These are phyloP conservation scores for Caenorhabditis becei DNA, from an alignment of 2,888 invertebrate species.

Conservation along the genomic window DNA sequence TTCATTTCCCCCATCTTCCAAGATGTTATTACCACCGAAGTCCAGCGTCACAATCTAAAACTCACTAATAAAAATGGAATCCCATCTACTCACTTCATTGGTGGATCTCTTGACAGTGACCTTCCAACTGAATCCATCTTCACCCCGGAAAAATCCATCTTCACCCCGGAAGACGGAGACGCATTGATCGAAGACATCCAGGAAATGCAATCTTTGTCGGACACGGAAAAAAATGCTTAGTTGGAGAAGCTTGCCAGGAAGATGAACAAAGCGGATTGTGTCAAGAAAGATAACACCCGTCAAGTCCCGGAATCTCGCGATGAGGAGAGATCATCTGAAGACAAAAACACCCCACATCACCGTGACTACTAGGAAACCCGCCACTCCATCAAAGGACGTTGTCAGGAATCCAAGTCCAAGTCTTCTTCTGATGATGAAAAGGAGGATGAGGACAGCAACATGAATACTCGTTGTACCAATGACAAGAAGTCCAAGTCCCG, in stretches of 20 bases:
- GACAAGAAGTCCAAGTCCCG: neutral
- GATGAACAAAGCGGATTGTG: too few species aligned
- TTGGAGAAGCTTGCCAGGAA: slow-evolving; percentile 1
- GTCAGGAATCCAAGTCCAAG: too few species aligned
- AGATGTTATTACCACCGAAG: slow-evolving; percentile 30
- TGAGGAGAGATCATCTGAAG: too few species aligned
- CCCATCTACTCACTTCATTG: neutral
- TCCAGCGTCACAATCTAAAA: slow-evolving; percentile 82
- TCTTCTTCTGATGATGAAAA: too few species aligned
- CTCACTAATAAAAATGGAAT: slow-evolving; percentile 87
- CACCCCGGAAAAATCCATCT: neutral
- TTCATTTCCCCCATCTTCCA: too few species aligned
- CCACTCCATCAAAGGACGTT: neutral
- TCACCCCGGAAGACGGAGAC: too few species aligned
- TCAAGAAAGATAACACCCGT: too few species aligned
- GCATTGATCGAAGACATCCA: neutral
- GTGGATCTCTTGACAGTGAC: neutral
- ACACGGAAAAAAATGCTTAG: neutral
- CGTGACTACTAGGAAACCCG: neutral
- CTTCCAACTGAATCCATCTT: neutral
- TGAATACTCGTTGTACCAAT: too few species aligned
- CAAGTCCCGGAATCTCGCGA: too few species aligned
- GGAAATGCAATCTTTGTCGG: neutral
- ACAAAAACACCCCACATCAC: too few species aligned
- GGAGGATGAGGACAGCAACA: neutral